A percentile compares a stretch with the other conserved stretches of the same genome.
Conservation (phyloP, 1,140 invertebrate species). For the Chironomus tepperi region DNA sequence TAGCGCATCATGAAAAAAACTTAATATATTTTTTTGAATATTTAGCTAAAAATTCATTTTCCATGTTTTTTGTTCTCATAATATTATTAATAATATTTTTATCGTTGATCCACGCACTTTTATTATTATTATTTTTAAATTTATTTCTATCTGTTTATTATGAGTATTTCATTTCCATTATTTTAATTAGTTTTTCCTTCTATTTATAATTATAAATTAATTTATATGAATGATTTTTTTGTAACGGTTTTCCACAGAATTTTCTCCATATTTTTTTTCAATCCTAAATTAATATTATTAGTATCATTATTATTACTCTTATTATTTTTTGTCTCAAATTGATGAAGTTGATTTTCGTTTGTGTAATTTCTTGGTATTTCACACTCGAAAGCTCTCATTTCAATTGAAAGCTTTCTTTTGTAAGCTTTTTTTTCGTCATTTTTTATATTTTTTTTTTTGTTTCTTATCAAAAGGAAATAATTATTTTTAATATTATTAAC, state of each 20-base stretch:
- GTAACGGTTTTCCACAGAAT: neutral
- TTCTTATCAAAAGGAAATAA: too few relatives aligned
- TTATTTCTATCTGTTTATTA: neutral
- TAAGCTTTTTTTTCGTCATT: too few relatives aligned
- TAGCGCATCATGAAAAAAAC: neutral
- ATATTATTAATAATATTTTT: neutral
- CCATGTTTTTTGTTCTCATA: neutral
- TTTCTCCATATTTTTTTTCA: neutral
- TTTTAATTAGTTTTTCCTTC: neutral
- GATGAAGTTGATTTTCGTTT: too few relatives aligned
- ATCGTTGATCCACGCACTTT: conserved; percentile 6
- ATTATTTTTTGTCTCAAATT: too few relatives aligned
- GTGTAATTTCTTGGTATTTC: too few relatives aligned
- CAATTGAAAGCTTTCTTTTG: too few relatives aligned
- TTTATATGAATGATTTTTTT: neutral
- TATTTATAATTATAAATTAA: neutral
- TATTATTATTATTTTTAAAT: neutral
- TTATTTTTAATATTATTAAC: neutral
- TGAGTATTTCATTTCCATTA: neutral
- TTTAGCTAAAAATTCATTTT: conserved; percentile 3
- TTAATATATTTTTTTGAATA: neutral
- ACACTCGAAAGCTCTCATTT: too few relatives aligned
- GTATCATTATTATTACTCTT: neutral
- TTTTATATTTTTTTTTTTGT: too few relatives aligned
- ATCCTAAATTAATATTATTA: neutral